phyloP scores from a whole-genome alignment of 2,797 vertebrate species.

The Neosilurus hyrtlii region DNA sequence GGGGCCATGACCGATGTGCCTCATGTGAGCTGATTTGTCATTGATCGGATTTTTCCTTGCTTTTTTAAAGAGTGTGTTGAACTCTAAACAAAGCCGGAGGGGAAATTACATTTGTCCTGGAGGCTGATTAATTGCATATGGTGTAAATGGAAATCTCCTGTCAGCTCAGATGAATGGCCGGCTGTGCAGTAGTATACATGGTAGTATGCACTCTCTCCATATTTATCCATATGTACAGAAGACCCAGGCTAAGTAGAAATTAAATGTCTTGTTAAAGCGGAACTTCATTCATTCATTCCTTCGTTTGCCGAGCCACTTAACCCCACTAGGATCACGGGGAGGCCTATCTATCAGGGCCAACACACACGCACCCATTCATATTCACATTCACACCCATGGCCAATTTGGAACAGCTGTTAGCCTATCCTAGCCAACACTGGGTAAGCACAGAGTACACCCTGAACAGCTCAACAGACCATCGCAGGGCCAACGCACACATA shows the following conservation, averaged over 20 bases:
- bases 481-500: no score
- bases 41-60: constrained; percentile 30
- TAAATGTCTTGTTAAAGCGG: not conserved
- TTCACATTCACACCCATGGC: no score
- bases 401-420: no score
- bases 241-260: not conserved
- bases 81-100: constrained; percentile 24
- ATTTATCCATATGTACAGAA: constrained; percentile 1
- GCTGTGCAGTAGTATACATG: constrained; percentile 17
- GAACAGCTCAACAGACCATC: no score
- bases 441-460: no score
- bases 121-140: constrained; percentile 50
- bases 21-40: constrained; percentile 41
- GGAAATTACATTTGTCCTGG: constrained; percentile 36
- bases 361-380: no score
- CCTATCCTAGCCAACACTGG: no score
- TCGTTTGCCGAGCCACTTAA: no score
- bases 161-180: constrained; percentile 40
- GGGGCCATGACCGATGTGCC: constrained; percentile 30
- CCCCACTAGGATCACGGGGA: no score
- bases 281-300: not conserved
- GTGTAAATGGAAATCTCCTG: constrained; percentile 51
- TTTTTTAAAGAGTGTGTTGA: constrained; percentile 16
- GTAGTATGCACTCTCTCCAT: constrained; percentile 10
- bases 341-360: no score